Evolutionary conservation across 2,113 vertebrate species (phyloP).

Genomic region (Hemicordylus capensis): DNA sequence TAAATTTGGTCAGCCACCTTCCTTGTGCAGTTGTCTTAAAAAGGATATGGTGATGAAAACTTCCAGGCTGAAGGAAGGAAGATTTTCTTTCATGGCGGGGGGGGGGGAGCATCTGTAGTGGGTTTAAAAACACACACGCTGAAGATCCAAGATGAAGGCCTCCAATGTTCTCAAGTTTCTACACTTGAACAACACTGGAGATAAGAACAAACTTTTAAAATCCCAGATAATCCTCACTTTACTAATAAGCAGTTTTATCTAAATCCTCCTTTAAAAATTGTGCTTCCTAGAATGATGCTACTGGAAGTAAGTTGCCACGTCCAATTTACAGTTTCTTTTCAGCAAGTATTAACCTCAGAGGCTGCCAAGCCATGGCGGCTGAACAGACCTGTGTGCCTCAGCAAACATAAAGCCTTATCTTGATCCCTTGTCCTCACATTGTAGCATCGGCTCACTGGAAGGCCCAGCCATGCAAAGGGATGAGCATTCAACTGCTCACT

Average conservation of each 20-base stretch:
- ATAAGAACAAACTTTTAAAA: conserved; percentile 75
- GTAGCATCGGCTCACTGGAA: conserved; percentile 12
- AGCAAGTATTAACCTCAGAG: conserved; percentile 36
- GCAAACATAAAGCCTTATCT: conserved; percentile 3
- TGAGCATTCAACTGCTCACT: accelerated
- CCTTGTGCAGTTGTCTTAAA: conserved; percentile 19
- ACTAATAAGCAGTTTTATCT: conserved; percentile 75
- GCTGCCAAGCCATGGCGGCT: conserved; percentile 21
- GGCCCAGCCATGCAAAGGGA: not conserved
- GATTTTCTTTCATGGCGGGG: not conserved
- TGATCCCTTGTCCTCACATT: not conserved
- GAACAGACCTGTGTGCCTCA: conserved; percentile 38
- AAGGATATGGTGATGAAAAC: conserved; percentile 24
- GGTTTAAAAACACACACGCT: conserved; percentile 27
- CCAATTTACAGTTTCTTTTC: conserved; percentile 55
- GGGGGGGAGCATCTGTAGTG: not conserved
- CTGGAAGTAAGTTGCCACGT: conserved; percentile 50
- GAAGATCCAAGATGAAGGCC: conserved; percentile 46
- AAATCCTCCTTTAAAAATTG: conserved; percentile 69
- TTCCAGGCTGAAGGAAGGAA: not conserved
- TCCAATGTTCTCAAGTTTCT: conserved; percentile 52
- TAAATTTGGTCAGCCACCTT: conserved; percentile 12
- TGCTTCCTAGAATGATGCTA: conserved; percentile 52
- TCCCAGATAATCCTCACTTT: conserved; percentile 74
- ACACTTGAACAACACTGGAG: conserved; percentile 55